Base-by-base conservation (phyloP, 2,888 invertebrate genomes). In the Willowsia nigromaculata region DNA sequence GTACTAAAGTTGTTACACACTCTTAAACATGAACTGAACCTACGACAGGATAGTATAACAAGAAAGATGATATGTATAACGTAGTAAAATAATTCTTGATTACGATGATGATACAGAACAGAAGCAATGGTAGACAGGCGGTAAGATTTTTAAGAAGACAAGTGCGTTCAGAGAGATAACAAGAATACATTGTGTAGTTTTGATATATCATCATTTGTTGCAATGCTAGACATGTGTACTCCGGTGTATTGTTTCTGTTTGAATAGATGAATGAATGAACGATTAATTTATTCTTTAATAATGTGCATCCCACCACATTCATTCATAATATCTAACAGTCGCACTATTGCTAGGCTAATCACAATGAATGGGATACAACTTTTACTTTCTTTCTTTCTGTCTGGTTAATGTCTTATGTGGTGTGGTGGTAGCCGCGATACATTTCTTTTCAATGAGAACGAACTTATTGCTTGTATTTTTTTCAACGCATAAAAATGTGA, bases 351-450 rank as follows among this genome's bases (percentile, higher is more conserved):
- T 18, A 68, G 33, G 6, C 65, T 33, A 62, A 33, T 68, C 62
- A 62, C 62, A 18, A 37, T 37, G 37, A 15, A 62, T 62, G 33
- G 30, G 62, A 62, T 65, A 47, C 25, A 40, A 85, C 85, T 85
- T 85, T 85, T 85, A 78, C 85, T 85, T 78, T 85, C 85, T 65
- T 40, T 59, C 62, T 33, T n/a, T 22, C 47, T 47, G 74, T 47
- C 74, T 74, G 74, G 47, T 47, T 74, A 47, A 1, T 47, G 15
- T 74, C 74, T 74, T 74, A 1, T 22, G 9, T 47, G 27, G 25
- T 25, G 6, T 13, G 9, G 37, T 9, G 5, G 37, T 9, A 9
- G 7, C 6, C 2, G 47, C 74, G 27, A 74, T 22, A 25, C 47
- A 74, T 74, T 47, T n/a, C n/a, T n/a, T n/a, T 25, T n/a, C 22